Base-by-base conservation (phyloP, 2,888 invertebrate species). In the Cantharis rustica region DNA sequence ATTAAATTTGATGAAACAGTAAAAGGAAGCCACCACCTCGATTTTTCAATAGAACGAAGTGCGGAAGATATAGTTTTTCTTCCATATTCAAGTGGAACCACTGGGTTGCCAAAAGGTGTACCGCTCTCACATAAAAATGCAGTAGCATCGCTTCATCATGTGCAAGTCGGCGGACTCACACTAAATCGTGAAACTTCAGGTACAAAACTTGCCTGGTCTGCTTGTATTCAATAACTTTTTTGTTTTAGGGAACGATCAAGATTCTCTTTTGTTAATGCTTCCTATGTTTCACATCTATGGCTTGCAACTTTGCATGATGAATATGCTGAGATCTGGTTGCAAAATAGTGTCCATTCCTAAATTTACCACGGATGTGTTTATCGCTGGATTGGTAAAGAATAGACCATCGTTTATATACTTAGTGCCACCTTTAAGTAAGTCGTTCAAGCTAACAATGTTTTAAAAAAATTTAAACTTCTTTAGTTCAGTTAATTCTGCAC, bases 41-140 rank as follows among this genome's bases (percentile, higher is more conserved):
- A 71, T 3, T 68, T 73, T 68, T 27, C 63, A 23, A 16, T 64
- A 15, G 1, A 90, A 20, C 85, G 90, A 69, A 89, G 85, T 62
- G 85, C 89, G 1, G 89, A 93, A 13, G 94, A 95, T 81, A 86
- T 92, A 3, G 91, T 91, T 0, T 87, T 94, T 17, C 88, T 95
- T 82, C 95, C 95, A 0, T 95, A 93, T 86, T 95, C 95, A 1
- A 95, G 95, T 85, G 94, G 94, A 3, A 96, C 96, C 0, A 96
- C 95, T 0, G 96, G 96, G 0, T 77, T 93, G 74, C 93, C 94
- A 0, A 94, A 94, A 87, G 94, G 93, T 2, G 93, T 94, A 0
- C 90, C 91, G 82, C 88, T 94, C 2, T 90, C 91, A 0, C 80
- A 83, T 69, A 83, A 78, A 68, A 64, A 64, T 17, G 4, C 13